Base-by-base conservation (phyloP, 2,797 vertebrate species). In the Setipinna tenuifilis region DNA sequence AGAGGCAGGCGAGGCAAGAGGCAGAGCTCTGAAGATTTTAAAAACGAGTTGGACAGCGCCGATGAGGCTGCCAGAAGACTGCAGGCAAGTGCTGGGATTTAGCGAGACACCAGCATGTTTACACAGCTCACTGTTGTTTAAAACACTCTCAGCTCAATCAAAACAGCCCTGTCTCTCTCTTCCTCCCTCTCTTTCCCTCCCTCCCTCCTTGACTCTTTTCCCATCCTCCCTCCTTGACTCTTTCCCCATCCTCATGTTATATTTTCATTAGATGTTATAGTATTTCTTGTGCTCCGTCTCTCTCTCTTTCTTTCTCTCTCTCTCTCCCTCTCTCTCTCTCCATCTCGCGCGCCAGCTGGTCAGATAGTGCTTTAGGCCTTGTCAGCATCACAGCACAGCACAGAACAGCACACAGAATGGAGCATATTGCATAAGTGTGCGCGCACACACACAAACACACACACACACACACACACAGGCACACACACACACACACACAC, bases 301-400 rank as follows among this genome's bases (percentile, higher is more conserved):
- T 31, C 12, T 21, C 25, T 31, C 62, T 14, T 62, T 19, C 16
- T 35, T 41, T 71, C 9, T 25, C 14, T 5, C 31, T 44, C 75
- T 28, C 25, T 6, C 54, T 48, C 17, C 0, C n/a, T 48, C 82
- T 41, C 75, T 46, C 58, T 23, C 10, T 54, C 23, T 62, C 41
- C 80, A 21, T 14, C 83, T 46, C 78, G 59, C 62, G n/a, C 35
- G 68, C 83, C 83, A 87, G 83, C 80, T 83, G 81, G 83, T 41
- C 65, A 83, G 83, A 87, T 75, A 44, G 17, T 85, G 25, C 23
- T n/a, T 83, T 71, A 35, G 62, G 28, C 82, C 83, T 82, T 61
- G 65, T 31, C 50, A 85, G 83, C 81, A 59, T 59, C 41, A 17
- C 62, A 19, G 84, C 50, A 31, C 57, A 71, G 58, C 35, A 82